A percentile compares a stretch with the other conserved stretches of the same genome.
Evolutionary conservation across 37 sponge, comb jelly and placozoan species (phyloP).

Genomic region (Theonella swinhoei): DNA sequence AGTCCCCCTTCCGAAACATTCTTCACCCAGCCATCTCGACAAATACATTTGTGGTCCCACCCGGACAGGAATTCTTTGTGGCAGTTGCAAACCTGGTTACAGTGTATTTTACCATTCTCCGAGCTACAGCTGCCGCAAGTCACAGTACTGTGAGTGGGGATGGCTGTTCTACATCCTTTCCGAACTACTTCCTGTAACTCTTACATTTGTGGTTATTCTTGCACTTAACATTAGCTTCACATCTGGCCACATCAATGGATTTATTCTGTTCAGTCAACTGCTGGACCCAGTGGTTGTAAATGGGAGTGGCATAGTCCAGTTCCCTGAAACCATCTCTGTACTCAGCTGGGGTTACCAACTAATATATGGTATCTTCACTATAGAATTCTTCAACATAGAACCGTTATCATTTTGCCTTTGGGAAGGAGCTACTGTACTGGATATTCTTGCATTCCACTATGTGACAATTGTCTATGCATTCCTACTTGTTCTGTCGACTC

Average conservation of each 20-base stretch:
- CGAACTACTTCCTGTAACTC: constrained; percentile 49
- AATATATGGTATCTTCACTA: constrained; percentile 42
- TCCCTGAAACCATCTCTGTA: neutral
- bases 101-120: constrained; percentile 51
- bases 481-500: constrained; percentile 1
- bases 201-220: constrained; percentile 29
- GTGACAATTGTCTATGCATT: constrained; percentile 39
- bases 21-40: constrained; percentile 1
- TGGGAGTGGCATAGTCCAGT: constrained; percentile 9
- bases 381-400: constrained; percentile 41
- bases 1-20: constrained; percentile 9
- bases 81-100: constrained; percentile 15
- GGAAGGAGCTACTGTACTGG: constrained; percentile 35
- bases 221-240: constrained; percentile 41
- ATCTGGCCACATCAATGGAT: constrained; percentile 36
- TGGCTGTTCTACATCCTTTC: constrained; percentile 49
- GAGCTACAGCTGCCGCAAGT: constrained; percentile 2
- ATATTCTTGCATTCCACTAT: constrained; percentile 50
- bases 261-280: constrained; percentile 55
- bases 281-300: constrained; percentile 35
- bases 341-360: constrained; percentile 17
- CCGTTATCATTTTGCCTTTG: constrained; percentile 50
- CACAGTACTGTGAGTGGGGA: neutral
- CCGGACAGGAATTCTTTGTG: constrained; percentile 37
- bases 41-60: constrained; percentile 29